Conservation (phyloP, 1,140 invertebrate species). For the Mamestra configurata region DNA sequence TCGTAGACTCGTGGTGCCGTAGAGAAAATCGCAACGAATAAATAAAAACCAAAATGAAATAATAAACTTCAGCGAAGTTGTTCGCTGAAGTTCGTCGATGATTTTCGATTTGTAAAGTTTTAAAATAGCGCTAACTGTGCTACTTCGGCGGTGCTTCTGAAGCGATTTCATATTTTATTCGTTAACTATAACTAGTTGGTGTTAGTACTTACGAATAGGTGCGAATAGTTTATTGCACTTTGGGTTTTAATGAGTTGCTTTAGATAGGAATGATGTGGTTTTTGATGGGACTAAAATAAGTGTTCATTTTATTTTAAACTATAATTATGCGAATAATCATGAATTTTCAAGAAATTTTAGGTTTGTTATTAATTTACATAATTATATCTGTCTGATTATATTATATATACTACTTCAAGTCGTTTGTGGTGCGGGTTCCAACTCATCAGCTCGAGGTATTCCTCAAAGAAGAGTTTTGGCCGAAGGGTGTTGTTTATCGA, state of each 20-base stretch:
- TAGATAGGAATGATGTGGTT: not conserved
- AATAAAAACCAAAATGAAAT: slow-evolving; percentile 56
- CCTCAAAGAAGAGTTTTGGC: too few species aligned
- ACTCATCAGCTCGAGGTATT: too few species aligned
- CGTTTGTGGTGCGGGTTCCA: too few species aligned
- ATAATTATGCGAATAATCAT: too few species aligned
- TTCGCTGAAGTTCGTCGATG: slow-evolving; percentile 52
- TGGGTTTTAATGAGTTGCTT: slow-evolving; percentile 18
- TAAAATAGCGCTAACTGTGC: slow-evolving; percentile 56
- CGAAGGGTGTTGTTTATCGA: too few species aligned
- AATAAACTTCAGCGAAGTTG: slow-evolving; percentile 51
- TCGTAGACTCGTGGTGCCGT: slow-evolving; percentile 45
- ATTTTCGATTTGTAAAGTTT: slow-evolving; percentile 59
- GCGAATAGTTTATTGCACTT: slow-evolving; percentile 30
- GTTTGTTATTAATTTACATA: too few species aligned
- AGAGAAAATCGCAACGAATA: slow-evolving; percentile 46
- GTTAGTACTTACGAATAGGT: slow-evolving; percentile 41
- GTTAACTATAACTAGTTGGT: slow-evolving; percentile 36
- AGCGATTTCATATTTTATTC: slow-evolving; percentile 52
- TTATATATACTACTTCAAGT: too few species aligned
- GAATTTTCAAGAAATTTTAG: too few species aligned
- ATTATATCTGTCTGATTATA: too few species aligned
- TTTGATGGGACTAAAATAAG: not conserved
- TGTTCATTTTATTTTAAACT: not conserved
- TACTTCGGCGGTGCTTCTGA: slow-evolving; percentile 3